phyloP scores from a whole-genome alignment of 2,797 vertebrate species.

The Poeciliopsis gracilis region DNA sequence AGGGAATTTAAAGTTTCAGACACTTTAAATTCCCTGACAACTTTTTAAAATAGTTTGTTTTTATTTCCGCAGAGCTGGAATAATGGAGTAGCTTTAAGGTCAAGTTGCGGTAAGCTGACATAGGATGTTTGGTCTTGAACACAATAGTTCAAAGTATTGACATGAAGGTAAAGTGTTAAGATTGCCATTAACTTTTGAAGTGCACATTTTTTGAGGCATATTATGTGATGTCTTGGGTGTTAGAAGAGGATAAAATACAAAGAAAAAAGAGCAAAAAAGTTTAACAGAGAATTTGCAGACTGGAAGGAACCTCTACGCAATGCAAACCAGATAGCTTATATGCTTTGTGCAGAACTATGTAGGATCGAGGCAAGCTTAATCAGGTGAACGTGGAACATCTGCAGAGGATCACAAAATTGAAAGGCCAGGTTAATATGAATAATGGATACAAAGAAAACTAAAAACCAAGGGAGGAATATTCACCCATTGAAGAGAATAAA shows the following conservation, averaged over 20 bases:
- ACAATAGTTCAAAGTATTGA: not conserved
- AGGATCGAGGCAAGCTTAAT: too few species aligned
- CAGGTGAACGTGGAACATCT: too few species aligned
- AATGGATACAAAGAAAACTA: not conserved
- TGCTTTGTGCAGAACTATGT: too few species aligned
- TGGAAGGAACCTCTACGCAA: not conserved
- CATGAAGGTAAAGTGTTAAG: not conserved
- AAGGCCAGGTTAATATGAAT: not conserved
- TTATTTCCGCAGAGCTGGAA: not conserved
- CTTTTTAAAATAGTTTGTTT: not conserved
- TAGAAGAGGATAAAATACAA: too few species aligned
- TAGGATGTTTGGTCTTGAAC: not conserved
- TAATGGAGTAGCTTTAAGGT: not conserved
- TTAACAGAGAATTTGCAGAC: too few species aligned
- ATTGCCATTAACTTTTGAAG: not conserved
- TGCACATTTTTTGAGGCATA: not conserved
- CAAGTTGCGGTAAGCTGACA: not conserved
- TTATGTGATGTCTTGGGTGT: too few species aligned
- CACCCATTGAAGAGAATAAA: not conserved
- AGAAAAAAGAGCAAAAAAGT: too few species aligned
- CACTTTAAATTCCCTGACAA: not conserved
- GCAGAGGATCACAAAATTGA: too few species aligned
- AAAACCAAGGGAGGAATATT: not conserved
- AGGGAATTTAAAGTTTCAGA: not conserved
- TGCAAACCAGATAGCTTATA: not conserved